phyloP scores from a whole-genome alignment of 2,888 invertebrate species.

The Andrena fulva region DNA sequence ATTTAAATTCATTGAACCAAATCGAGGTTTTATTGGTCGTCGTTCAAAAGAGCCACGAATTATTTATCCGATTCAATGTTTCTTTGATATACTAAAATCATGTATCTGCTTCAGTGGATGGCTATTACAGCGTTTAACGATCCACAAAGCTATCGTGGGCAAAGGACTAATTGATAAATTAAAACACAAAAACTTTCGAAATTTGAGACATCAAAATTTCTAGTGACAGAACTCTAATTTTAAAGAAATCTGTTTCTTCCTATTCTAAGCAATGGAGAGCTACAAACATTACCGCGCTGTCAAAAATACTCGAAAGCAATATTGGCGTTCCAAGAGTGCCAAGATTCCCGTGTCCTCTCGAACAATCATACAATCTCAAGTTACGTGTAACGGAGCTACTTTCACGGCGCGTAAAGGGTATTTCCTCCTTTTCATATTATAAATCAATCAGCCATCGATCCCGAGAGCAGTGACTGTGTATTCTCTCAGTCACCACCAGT shows the following conservation, averaged over 20 bases:
- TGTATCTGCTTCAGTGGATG: neutral
- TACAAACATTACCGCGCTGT: no score
- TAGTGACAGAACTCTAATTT: no score
- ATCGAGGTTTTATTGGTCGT: neutral
- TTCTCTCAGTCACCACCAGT: neutral
- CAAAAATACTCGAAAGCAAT: neutral
- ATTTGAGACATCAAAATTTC: no score
- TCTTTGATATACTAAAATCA: neutral
- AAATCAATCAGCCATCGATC: neutral
- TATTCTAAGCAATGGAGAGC: no score
- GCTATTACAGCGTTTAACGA: neutral
- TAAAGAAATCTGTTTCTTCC: no score
- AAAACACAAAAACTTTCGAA: no score
- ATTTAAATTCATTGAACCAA: constrained; percentile 20
- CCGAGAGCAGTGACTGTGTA: neutral
- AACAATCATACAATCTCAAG: neutral
- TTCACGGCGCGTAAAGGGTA: neutral
- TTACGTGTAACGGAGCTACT: neutral
- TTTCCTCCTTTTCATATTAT: neutral
- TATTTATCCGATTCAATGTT: neutral
- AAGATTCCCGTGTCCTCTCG: neutral
- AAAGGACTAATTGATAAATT: no score
- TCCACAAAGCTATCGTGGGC: no score
- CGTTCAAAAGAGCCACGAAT: constrained; percentile 9
- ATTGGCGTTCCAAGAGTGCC: neutral